Conservation (phyloP, 2,797 vertebrate species). For the Psittacula derbiana region DNA sequence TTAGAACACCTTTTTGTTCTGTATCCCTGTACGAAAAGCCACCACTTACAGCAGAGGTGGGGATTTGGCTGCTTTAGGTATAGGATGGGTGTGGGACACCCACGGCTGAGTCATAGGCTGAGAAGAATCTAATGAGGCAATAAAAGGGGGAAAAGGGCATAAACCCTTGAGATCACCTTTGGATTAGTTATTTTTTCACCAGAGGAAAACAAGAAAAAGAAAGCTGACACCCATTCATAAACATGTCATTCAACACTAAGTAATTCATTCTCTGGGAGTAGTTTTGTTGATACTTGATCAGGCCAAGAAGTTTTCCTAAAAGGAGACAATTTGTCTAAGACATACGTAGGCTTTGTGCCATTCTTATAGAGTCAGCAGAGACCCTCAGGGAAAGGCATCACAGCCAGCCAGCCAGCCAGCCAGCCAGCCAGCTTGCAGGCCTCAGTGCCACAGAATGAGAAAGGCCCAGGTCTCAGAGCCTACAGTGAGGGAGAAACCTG, state of each 20-base stretch:
- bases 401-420: neutral
- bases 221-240: neutral
- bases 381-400: neutral
- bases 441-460: neutral
- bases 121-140: conserved; percentile 18
- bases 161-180: neutral
- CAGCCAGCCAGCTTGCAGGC: neutral
- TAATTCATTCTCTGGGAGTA: conserved; percentile 9
- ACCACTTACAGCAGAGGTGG: conserved; percentile 37
- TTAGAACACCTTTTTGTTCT: neutral
- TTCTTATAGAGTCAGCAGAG: neutral
- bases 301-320: neutral
- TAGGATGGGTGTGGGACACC: conserved; percentile 29
- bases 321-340: neutral
- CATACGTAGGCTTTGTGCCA: neutral
- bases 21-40: neutral
- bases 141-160: neutral
- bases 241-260: conserved; percentile 8
- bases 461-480: neutral
- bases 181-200: conserved; percentile 6
- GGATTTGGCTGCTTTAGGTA: neutral
- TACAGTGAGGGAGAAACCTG: neutral
- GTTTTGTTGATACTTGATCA: neutral
- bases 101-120: conserved; percentile 13
- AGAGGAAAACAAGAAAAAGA: neutral